These are phyloP conservation scores for Loris lydekkerianus DNA, from an alignment of 2,797 vertebrate species.

Conservation along the genomic window DNA sequence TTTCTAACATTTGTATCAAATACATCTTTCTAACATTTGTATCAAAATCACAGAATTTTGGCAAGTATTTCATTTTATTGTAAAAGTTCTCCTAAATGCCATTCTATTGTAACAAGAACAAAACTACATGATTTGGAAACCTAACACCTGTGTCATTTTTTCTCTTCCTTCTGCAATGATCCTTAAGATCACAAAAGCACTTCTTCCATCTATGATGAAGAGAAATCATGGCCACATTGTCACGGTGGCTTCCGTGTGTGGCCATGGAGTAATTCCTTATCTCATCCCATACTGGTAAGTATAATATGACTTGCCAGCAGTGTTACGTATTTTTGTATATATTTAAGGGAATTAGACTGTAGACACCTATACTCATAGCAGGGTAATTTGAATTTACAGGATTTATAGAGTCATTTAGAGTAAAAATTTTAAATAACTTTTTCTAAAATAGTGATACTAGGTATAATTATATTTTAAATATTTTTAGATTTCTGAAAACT, in stretches of 20 bases:
- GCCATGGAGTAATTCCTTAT: constrained; percentile 75
- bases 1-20: neutral
- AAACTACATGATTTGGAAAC: neutral
- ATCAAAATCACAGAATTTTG: neutral
- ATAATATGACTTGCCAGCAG: neutral
- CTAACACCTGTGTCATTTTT: neutral
- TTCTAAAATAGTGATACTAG: constrained; percentile 15
- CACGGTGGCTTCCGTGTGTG: constrained; percentile 83
- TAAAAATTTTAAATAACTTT: constrained; percentile 28
- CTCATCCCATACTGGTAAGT: constrained; percentile 83
- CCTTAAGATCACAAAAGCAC: constrained; percentile 81
- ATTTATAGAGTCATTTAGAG: neutral
- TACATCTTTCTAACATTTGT: neutral
- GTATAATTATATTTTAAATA: constrained; percentile 39
- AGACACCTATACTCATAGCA: neutral
- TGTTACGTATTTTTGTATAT: neutral
- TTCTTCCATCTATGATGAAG: constrained; percentile 84
- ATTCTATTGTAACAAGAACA: constrained; percentile 16
- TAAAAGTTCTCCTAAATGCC: neutral
- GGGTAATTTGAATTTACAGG: neutral
- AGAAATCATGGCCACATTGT: constrained; percentile 83
- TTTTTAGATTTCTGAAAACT: constrained; percentile 50
- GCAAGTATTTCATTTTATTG: neutral
- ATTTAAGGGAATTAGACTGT: neutral
- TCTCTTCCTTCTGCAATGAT: constrained; percentile 7